phyloP scores from a whole-genome alignment of 2,888 invertebrate species.

The Nomada ruficornis region DNA sequence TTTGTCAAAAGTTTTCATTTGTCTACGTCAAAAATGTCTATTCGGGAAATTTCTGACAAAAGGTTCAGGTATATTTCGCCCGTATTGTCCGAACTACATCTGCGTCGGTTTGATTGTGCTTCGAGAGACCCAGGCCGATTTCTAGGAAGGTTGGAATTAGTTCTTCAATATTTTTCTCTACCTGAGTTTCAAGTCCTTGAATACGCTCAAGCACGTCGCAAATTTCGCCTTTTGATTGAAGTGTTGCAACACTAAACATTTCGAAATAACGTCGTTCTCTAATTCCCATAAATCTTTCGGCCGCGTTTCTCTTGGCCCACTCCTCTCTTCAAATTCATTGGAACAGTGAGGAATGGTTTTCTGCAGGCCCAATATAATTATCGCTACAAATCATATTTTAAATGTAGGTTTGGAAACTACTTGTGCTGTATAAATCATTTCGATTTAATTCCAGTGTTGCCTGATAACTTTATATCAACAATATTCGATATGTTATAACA shows the following conservation, averaged over 20 bases:
- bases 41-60: constrained; percentile 63
- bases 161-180: constrained; percentile 56
- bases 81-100: constrained; percentile 55
- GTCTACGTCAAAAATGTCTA: constrained; percentile 39
- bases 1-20: constrained; percentile 41
- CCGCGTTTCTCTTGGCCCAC: rapidly evolving
- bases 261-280: background rate
- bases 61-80: constrained; percentile 59
- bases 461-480: background rate
- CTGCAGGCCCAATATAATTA: no score
- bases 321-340: background rate
- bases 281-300: background rate
- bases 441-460: background rate
- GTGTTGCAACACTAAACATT: background rate
- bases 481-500: no score
- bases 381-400: background rate
- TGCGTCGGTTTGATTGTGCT: constrained; percentile 67
- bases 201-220: constrained; percentile 15
- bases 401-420: background rate
- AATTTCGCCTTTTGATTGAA: constrained; percentile 35
- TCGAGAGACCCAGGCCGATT: constrained; percentile 67
- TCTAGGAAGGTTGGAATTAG: constrained; percentile 74
- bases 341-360: background rate
- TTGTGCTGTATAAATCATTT: background rate
- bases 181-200: constrained; percentile 41